Percentiles rank a stretch among this genome's conserved stretches.
These are phyloP conservation scores for Microcebus tavaratra DNA, from an alignment of 2,113 vertebrate genomes.

Conservation along the genomic window DNA sequence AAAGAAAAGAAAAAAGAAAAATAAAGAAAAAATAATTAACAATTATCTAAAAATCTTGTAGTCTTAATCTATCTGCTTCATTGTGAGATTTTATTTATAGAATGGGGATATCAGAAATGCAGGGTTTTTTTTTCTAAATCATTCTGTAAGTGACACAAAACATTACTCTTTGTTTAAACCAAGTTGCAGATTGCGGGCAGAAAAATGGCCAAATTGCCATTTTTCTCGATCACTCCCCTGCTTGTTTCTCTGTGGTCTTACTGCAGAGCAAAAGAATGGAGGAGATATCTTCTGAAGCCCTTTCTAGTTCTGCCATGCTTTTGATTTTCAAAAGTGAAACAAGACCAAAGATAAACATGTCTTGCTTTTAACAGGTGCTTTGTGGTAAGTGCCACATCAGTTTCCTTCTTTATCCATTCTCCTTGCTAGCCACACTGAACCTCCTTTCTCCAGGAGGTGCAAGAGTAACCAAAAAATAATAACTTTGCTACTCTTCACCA, in stretches of 20 bases:
- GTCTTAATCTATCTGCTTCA: neutral
- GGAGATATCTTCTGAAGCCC: neutral
- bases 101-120: neutral
- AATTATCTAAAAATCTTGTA: neutral
- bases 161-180: neutral
- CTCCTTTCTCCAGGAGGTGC: neutral
- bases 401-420: neutral
- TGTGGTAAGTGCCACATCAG: neutral
- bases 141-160: neutral
- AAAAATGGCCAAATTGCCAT: neutral
- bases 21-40: neutral
- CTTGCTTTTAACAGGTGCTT: neutral
- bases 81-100: neutral
- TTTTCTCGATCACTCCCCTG: neutral
- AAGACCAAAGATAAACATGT: neutral
- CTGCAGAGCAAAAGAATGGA: neutral
- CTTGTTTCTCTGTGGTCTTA: neutral
- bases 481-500: neutral
- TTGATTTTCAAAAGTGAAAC: neutral
- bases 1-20: neutral
- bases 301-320: neutral
- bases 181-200: neutral
- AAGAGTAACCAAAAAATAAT: neutral
- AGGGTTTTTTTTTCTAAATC: neutral
- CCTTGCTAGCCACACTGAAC: neutral